A percentile compares a stretch with the other conserved stretches of the same genome.
Conservation (phyloP, 2,888 invertebrate species). For the Gisinianus flammeolus region DNA sequence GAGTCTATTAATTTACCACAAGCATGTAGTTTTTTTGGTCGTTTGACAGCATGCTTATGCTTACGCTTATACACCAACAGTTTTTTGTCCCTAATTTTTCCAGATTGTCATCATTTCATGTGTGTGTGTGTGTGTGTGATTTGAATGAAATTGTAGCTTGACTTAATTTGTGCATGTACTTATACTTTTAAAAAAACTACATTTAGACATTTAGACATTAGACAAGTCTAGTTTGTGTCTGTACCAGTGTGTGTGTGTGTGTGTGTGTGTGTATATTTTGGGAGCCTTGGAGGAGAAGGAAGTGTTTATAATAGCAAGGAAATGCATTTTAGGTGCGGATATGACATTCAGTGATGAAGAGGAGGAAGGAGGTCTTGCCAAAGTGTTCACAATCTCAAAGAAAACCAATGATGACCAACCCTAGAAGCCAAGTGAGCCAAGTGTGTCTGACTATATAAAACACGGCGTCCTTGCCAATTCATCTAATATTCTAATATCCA, state of each 20-base stretch:
- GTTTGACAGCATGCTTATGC: too few relatives aligned
- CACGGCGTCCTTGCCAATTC: constrained; percentile 27
- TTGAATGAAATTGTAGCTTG: neutral
- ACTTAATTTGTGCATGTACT: constrained; percentile 12
- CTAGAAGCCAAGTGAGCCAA: neutral
- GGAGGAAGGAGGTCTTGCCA: constrained; percentile 39
- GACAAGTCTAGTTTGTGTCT: too few relatives aligned
- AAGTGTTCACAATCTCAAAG: constrained; percentile 32
- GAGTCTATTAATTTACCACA: too few relatives aligned
- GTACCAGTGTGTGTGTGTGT: neutral
- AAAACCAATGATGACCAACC: constrained; percentile 22
- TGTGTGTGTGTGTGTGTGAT: too few relatives aligned
- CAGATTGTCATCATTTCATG: too few relatives aligned
- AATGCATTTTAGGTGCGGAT: constrained; percentile 55
- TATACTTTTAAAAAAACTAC: neutral
- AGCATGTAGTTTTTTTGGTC: too few relatives aligned
- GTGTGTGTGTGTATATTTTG: neutral
- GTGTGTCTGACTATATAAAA: constrained; percentile 15
- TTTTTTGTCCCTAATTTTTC: too few relatives aligned
- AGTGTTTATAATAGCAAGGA: constrained; percentile 39
- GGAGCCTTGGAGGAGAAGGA: constrained; percentile 18
- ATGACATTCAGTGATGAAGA: constrained; percentile 58
- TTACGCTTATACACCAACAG: too few relatives aligned
- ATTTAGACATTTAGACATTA: neutral
- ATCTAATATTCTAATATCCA: neutral